Conservation (phyloP, 1,140 invertebrate species). For the Orchestia grillus region DNA sequence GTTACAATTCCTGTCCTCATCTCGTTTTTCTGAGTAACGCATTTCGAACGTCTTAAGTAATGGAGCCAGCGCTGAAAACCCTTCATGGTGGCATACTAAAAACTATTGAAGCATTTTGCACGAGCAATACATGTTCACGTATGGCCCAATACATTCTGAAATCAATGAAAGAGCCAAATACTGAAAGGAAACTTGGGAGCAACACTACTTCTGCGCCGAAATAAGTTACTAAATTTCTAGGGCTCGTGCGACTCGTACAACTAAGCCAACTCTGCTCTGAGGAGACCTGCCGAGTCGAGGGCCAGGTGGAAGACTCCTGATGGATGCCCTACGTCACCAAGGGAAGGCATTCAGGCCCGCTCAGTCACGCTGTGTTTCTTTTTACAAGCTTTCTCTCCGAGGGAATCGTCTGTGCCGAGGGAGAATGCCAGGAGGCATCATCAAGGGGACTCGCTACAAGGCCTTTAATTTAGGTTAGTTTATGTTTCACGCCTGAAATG, state of each 20-base stretch:
- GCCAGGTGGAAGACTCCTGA: not conserved
- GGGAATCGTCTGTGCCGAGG: not conserved
- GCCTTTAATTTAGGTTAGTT: not conserved
- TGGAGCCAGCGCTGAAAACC: not conserved
- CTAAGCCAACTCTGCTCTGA: not conserved
- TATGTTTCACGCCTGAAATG: not conserved
- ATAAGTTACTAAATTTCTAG: too few species aligned
- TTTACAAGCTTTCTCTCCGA: not conserved
- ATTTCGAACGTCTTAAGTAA: not conserved
- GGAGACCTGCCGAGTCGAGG: not conserved
- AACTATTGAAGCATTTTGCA: too few species aligned
- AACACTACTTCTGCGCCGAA: too few species aligned
- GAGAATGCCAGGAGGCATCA: not conserved
- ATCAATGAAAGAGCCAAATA: too few species aligned
- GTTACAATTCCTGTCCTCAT: too few species aligned
- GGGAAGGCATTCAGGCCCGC: not conserved
- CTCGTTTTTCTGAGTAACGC: not conserved
- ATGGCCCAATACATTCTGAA: too few species aligned
- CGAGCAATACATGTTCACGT: too few species aligned
- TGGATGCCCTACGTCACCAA: not conserved
- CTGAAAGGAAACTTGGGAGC: too few species aligned
- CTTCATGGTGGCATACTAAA: too few species aligned
- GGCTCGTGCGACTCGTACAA: not conserved
- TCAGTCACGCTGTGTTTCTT: constrained; percentile 7
- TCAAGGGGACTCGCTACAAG: not conserved